Conservation (phyloP, 2,113 vertebrate genomes). For the Cyphomyrus plagiostoma region DNA sequence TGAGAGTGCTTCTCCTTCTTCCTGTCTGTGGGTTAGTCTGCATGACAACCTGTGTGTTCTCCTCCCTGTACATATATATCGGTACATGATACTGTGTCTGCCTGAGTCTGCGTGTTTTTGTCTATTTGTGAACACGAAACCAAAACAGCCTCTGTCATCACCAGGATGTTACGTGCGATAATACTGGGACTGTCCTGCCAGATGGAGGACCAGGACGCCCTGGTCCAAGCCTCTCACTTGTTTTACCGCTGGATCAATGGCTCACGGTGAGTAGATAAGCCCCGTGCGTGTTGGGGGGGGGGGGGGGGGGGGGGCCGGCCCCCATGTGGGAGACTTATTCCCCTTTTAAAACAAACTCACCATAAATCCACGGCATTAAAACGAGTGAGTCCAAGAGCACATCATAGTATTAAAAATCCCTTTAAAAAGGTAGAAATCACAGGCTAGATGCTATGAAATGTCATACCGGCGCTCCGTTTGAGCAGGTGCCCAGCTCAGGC, state of each 20-base stretch:
- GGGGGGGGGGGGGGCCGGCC: too few relatives aligned
- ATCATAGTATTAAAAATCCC: slow-evolving; percentile 3
- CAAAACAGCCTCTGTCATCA: background rate
- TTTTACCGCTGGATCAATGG: slow-evolving; percentile 68
- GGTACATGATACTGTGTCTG: background rate
- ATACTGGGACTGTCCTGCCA: slow-evolving; percentile 76
- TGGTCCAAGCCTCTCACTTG: slow-evolving; percentile 55
- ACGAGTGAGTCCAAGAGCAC: slow-evolving; percentile 22
- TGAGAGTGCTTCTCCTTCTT: background rate
- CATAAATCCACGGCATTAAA: slow-evolving; percentile 30
- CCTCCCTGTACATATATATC: background rate
- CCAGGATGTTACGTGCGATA: slow-evolving; percentile 76
- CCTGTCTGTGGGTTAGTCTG: background rate
- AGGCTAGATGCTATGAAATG: background rate
- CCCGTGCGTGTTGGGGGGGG: too few relatives aligned
- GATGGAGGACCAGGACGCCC: slow-evolving; percentile 60
- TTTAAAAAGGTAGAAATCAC: slow-evolving; percentile 5
- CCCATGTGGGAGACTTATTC: slow-evolving; percentile 10
- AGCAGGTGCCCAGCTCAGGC: slow-evolving; percentile 23
- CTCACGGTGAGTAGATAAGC: slow-evolving; percentile 38
- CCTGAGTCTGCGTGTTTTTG: background rate
- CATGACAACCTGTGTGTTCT: background rate
- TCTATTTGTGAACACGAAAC: background rate
- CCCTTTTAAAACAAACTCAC: slow-evolving; percentile 29
- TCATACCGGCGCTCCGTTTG: background rate